A percentile compares a stretch with the other conserved stretches of the same genome.
phyloP scores from a whole-genome alignment of 2,113 vertebrate genomes.

The Spizaetus ornatus region DNA sequence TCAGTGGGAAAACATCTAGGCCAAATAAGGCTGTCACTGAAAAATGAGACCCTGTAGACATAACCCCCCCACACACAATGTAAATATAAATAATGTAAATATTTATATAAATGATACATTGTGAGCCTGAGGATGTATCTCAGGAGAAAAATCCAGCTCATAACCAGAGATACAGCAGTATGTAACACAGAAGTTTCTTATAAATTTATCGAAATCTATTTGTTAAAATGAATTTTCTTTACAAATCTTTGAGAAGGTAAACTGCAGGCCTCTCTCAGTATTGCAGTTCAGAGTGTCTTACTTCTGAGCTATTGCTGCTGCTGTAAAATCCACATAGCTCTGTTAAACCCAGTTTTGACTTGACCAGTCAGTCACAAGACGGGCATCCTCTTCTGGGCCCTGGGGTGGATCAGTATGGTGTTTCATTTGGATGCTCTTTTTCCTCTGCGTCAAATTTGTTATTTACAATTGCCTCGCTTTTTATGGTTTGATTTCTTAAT shows the following conservation, averaged over 20 bases:
- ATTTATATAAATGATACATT: not conserved
- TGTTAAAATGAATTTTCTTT: not conserved
- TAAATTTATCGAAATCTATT: not conserved
- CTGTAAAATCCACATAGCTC: not conserved
- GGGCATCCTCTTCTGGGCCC: not conserved
- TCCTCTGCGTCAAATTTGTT: not conserved
- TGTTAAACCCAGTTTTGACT: fast-evolving
- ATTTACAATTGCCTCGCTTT: not conserved
- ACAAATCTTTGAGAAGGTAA: not conserved
- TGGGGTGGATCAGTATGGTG: not conserved
- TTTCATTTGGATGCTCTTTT: not conserved
- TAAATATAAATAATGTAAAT: not conserved
- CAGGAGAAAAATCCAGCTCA: not conserved
- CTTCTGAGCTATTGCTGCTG: not conserved
- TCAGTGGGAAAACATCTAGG: not conserved
- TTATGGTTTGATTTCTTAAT: not conserved
- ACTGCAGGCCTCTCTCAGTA: not conserved
- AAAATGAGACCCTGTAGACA: not conserved
- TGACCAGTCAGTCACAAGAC: not conserved
- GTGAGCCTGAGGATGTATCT: not conserved
- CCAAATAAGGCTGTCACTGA: not conserved
- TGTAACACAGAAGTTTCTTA: not conserved
- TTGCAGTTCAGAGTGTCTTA: not conserved
- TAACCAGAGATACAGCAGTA: not conserved
- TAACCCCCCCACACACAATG: not conserved